phyloP scores from a whole-genome alignment of 2,888 invertebrate genomes.

The Chloromyia formosa region DNA sequence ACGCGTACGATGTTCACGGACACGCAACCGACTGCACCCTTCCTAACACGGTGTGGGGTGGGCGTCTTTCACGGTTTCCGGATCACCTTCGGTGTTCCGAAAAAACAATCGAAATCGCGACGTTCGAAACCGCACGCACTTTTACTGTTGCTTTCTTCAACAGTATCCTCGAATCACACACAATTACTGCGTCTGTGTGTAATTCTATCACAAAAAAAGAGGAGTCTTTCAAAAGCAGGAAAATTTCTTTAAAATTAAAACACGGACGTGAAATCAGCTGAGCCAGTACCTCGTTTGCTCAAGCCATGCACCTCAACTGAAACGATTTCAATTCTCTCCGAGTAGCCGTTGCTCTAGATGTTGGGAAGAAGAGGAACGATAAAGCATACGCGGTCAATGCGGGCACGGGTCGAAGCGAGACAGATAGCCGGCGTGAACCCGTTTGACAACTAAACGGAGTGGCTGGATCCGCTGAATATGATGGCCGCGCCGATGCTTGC shows the following conservation, averaged over 20 bases:
- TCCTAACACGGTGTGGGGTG: too few species aligned
- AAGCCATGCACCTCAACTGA: slow-evolving; percentile 50
- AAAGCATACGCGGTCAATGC: neutral
- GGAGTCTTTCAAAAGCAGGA: neutral
- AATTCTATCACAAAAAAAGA: too few species aligned
- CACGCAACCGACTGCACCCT: neutral
- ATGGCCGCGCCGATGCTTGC: slow-evolving; percentile 1
- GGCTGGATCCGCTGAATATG: slow-evolving; percentile 32
- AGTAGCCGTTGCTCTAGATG: neutral
- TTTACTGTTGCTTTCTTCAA: neutral
- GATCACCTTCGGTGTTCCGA: too few species aligned
- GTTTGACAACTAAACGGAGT: slow-evolving; percentile 34
- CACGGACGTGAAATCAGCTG: slow-evolving; percentile 41
- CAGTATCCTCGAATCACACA: too few species aligned
- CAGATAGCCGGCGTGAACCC: neutral
- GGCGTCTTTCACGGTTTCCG: too few species aligned
- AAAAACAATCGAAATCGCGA: neutral
- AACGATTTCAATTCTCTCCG: slow-evolving; percentile 20
- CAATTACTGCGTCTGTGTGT: too few species aligned
- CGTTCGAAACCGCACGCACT: neutral
- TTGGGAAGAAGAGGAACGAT: neutral
- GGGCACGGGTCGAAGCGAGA: too few species aligned
- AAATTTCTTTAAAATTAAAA: neutral
- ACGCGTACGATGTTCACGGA: slow-evolving; percentile 2
- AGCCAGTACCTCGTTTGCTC: slow-evolving; percentile 46